Base-by-base conservation (phyloP, 2,888 invertebrate species). In the Hipparchia sbordonii region DNA sequence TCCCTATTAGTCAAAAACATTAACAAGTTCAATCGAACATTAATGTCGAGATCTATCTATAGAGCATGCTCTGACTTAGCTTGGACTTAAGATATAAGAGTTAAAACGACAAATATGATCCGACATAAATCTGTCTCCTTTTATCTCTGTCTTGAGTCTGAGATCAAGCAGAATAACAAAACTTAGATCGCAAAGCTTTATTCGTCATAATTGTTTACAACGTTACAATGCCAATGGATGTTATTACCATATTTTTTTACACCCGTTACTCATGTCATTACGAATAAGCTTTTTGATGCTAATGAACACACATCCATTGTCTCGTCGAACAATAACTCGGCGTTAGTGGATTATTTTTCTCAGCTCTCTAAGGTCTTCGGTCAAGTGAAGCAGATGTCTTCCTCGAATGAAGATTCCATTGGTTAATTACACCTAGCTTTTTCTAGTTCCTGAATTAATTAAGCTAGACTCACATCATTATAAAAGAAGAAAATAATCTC, bases 321-420 rank as follows among this genome's bases (percentile, higher is more conserved):
- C 60, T 65, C 45, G 39, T 56, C n/a, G 9, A 59, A 73, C 69
- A 75, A 75, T 71, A 66, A 69, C 71, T 66, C 57, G 61, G 67
- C 63, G 66, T 72, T 54, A 56, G 59, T 33, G 67, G 65, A 57
- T 60, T 72, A 48, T 48, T 72, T 72, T 75, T 73, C 75, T 62
- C 74, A 75, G 74, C 72, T 74, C 75, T 75, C 70, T 67, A 68
- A 72, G 74, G 72, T 72, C 75, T 74, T 72, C 67, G 75, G 75
- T 75, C 74, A 74, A 75, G 67, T 57, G 60, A 52, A 5, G 23
- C 57, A 7, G 57, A 68, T 68, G 10, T 54, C 72, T 75, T 75
- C 75, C 75, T 72, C 4, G 71, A 72, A 72, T 59, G 67, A 72
- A 74, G 75, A 72, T 72, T 65, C 48, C 59, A 67, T 71, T 71